Conservation (phyloP, 2,113 vertebrate species). For the human region GRCh38 chr4:137761001-137761500, state of each 20-base stretch:
- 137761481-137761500: neutral
- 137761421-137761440: neutral
- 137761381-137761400: neutral
- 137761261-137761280: neutral
- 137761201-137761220: neutral
- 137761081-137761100: slow-evolving; percentile 50
- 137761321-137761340: neutral
- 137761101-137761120: slow-evolving; percentile 49
- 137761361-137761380: neutral
- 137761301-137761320: neutral
- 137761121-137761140: slow-evolving; percentile 71
- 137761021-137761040: slow-evolving; percentile 67
- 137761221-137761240: neutral
- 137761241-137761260: slow-evolving; percentile 34
- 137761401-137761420: neutral
- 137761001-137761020: slow-evolving; percentile 64
- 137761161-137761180: slow-evolving; percentile 41
- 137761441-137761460: neutral
- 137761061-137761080: slow-evolving; percentile 45
- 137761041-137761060: slow-evolving; percentile 68
- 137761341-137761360: neutral
- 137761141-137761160: neutral
- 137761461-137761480: neutral
- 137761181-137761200: neutral
- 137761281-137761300: neutral